These are phyloP conservation scores for Rhinolophus ferrumequinum DNA, from an alignment of 2,113 vertebrate genomes.

Conservation along the genomic window DNA sequence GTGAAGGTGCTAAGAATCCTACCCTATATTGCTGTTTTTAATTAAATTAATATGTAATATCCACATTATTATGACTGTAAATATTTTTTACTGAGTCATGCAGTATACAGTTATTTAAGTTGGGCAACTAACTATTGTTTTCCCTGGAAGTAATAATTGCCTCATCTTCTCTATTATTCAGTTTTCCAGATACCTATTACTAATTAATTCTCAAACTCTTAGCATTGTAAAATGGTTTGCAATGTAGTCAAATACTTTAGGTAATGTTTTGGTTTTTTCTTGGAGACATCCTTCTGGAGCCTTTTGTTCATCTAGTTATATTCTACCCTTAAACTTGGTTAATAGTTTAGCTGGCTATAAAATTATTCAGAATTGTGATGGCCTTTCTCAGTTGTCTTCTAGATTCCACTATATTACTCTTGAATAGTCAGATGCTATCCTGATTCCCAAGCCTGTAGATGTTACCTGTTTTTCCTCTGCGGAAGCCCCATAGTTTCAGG, in stretches of 20 bases:
- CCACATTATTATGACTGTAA: neutral
- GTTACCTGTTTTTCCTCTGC: neutral
- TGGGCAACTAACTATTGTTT: neutral
- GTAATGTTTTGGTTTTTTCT: neutral
- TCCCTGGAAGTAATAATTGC: neutral
- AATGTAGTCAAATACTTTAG: neutral
- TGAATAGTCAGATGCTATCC: neutral
- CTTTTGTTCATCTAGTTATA: neutral
- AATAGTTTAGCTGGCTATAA: constrained; percentile 30
- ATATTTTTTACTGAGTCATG: neutral
- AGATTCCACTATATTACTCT: neutral
- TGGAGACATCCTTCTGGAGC: neutral
- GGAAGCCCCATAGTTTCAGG: neutral
- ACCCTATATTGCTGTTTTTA: neutral
- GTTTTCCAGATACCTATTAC: neutral
- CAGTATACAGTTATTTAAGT: neutral
- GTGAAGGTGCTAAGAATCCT: neutral
- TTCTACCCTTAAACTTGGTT: neutral
- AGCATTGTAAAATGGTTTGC: neutral
- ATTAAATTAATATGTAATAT: neutral
- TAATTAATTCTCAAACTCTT: neutral
- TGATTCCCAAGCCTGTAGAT: neutral
- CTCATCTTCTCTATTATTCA: neutral
- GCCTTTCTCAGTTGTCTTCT: neutral
- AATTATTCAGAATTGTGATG: constrained; percentile 30